A percentile compares a stretch with the other conserved stretches of the same genome.
Conservation (phyloP, 2,888 invertebrate genomes). For the Sussaba pulchella region DNA sequence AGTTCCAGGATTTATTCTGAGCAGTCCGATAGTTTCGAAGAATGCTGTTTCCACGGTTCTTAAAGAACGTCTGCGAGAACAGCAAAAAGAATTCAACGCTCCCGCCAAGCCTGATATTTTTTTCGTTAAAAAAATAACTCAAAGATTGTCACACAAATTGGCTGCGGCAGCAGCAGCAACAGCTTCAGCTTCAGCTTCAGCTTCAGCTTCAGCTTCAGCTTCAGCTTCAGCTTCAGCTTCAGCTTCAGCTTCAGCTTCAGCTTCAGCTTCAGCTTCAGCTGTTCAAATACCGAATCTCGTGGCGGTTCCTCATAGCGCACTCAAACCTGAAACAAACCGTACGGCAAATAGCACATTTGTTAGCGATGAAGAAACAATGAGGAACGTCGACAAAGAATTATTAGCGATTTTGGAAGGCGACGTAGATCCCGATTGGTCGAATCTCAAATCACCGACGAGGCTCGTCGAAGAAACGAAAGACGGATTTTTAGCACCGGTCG, state of each 20-base stretch:
- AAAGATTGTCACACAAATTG: constrained; percentile 85
- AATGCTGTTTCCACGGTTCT: constrained; percentile 86
- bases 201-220: no score
- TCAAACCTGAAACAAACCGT: constrained; percentile 56
- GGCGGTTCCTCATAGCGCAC: constrained; percentile 67
- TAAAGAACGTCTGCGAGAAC: constrained; percentile 85
- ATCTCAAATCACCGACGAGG: constrained; percentile 78
- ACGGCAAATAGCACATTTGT: no score
- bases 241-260: no score
- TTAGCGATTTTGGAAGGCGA: constrained; percentile 87
- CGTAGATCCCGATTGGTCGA: constrained; percentile 84
- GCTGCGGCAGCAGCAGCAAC: constrained; percentile 71
- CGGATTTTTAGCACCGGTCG: constrained; percentile 53
- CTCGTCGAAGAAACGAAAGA: constrained; percentile 61
- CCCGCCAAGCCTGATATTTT: constrained; percentile 84
- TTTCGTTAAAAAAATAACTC: constrained; percentile 86
- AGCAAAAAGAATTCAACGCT: constrained; percentile 83
- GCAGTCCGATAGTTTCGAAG: constrained; percentile 86
- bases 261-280: no score
- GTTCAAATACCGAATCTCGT: constrained; percentile 72
- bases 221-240: no score
- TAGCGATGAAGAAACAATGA: constrained; percentile 61
- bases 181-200: no score
- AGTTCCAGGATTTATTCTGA: constrained; percentile 81
- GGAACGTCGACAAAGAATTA: constrained; percentile 84